Evolutionary conservation across 2,113 vertebrate species (phyloP).

Genomic region (Anarhynchus alexandrinus): DNA sequence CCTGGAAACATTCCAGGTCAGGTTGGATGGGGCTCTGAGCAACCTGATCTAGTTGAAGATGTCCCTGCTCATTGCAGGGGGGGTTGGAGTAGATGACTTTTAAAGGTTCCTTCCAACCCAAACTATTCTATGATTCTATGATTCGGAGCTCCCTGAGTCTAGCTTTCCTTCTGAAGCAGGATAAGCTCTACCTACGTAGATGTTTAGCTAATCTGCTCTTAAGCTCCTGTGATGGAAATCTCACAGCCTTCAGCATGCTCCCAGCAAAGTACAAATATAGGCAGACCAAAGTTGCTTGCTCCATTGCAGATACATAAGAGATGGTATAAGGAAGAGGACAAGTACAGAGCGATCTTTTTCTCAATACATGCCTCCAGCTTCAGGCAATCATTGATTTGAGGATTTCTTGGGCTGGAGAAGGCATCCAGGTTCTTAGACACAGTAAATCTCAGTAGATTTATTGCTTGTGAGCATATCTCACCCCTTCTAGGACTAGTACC

Average conservation of each 20-base stretch:
- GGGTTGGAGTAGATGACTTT: no score
- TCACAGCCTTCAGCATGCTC: not conserved
- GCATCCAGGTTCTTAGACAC: not conserved
- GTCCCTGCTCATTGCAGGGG: no score
- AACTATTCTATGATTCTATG: no score
- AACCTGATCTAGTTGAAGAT: no score
- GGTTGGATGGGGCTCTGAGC: no score
- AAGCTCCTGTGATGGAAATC: not conserved
- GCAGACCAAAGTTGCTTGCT: not conserved
- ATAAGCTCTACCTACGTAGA: not conserved
- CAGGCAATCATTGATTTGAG: not conserved
- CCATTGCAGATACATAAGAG: accelerated
- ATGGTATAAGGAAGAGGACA: not conserved
- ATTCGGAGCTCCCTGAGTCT: not conserved
- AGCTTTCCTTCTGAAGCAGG: not conserved
- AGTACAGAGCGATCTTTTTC: not conserved
- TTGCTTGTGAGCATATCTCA: not conserved
- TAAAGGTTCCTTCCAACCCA: no score
- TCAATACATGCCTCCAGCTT: not conserved
- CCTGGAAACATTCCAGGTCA: no score
- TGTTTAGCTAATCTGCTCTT: not conserved
- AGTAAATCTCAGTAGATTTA: not conserved
- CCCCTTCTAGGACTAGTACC: not conserved
- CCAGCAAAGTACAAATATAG: not conserved
- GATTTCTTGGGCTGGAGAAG: not conserved